phyloP scores from a whole-genome alignment of 2,113 vertebrate species.

The Nyctereutes procyonoides region DNA sequence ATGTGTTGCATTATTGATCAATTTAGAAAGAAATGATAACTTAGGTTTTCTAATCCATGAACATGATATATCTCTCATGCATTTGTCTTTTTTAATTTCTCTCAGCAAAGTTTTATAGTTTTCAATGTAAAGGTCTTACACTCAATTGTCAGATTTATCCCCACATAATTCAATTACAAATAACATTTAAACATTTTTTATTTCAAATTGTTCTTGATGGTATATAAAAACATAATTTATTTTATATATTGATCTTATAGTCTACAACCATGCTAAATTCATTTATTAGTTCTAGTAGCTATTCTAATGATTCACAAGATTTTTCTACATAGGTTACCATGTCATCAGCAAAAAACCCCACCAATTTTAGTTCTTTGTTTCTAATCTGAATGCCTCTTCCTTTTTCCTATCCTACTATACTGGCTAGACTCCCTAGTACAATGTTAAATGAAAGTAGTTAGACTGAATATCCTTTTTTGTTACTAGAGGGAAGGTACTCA shows the following conservation, averaged over 20 bases:
- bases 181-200: background rate
- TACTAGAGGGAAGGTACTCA: background rate
- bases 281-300: background rate
- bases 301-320: background rate
- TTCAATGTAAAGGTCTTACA: background rate
- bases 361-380: conserved; percentile 37
- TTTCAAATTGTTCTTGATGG: conserved; percentile 1
- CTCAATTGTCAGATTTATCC: background rate
- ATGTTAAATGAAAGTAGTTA: background rate
- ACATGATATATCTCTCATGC: background rate
- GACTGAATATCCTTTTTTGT: background rate
- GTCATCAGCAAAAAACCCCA: background rate
- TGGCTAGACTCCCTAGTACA: background rate
- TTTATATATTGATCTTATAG: background rate
- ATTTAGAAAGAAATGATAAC: background rate
- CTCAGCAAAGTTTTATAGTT: background rate
- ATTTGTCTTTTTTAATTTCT: background rate
- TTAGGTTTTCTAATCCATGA: background rate
- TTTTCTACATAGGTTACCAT: conserved; percentile 47
- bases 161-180: conserved; percentile 22
- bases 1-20: background rate
- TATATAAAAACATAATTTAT: background rate
- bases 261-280: background rate
- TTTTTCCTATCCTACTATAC: background rate
- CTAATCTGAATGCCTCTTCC: background rate